Evolutionary conservation across 2,797 vertebrate species (phyloP).

Genomic region (Borostomias antarcticus): DNA sequence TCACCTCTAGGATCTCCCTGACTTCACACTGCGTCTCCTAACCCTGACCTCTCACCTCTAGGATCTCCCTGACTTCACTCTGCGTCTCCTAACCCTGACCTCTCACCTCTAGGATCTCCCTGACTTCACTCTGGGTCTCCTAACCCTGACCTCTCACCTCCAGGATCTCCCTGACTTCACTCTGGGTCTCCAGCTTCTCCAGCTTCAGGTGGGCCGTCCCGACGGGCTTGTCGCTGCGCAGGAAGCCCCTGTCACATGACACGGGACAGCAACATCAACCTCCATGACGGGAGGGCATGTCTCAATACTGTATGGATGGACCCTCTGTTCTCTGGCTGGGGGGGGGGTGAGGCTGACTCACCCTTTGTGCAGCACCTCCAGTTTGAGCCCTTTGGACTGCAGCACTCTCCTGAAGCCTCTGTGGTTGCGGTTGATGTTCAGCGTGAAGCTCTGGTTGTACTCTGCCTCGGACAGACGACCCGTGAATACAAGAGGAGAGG

Average conservation of each 20-base stretch:
- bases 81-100: too few species aligned
- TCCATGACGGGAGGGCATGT: not conserved
- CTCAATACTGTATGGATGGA: not conserved
- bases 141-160: too few species aligned
- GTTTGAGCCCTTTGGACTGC: conserved; percentile 92
- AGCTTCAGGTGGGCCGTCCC: conserved; percentile 90
- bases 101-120: too few species aligned
- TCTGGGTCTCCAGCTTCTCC: conserved; percentile 90
- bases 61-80: too few species aligned
- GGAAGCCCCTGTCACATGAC: conserved; percentile 70
- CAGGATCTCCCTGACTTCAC: conserved; percentile 93
- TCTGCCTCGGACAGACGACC: conserved; percentile 68
- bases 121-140: too few species aligned
- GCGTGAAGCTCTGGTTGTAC: conserved; percentile 91
- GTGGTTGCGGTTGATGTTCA: conserved; percentile 94
- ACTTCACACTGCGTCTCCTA: too few species aligned
- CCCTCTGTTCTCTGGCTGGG: not conserved
- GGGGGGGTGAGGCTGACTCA: conserved; percentile 60
- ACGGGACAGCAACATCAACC: not conserved
- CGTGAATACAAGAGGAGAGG: not conserved
- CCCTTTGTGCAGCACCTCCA: conserved; percentile 97
- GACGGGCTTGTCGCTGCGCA: conserved; percentile 93
- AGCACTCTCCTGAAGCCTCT: conserved; percentile 88
- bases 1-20: fast-evolving
- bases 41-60: not conserved